Evolutionary conservation across 2,888 invertebrate species (phyloP).

Genomic region (Leptopilina myrica): DNA sequence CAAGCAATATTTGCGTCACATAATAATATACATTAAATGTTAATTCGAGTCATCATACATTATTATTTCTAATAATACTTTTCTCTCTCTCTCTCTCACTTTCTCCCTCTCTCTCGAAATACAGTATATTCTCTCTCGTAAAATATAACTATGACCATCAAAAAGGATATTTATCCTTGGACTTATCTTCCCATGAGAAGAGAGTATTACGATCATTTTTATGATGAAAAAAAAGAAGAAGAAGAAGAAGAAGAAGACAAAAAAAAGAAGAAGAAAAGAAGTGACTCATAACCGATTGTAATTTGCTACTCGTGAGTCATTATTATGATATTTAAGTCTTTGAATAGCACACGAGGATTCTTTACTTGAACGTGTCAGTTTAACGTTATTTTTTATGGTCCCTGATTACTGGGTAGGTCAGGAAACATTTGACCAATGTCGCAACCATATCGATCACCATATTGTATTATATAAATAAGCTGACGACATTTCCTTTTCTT

Average conservation of each 20-base stretch:
- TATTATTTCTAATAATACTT: slow-evolving; percentile 12
- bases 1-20: too few species aligned
- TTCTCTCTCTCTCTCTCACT: neutral
- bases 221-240: slow-evolving; percentile 13
- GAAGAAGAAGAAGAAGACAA: too few species aligned
- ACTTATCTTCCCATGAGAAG: slow-evolving; percentile 16
- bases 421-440: slow-evolving; percentile 28
- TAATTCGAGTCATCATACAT: neutral
- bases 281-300: slow-evolving; percentile 32
- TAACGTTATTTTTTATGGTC: slow-evolving; percentile 70
- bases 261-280: too few species aligned
- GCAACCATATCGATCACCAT: neutral
- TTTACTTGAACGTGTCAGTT: slow-evolving; percentile 62
- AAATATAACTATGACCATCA: slow-evolving; percentile 22
- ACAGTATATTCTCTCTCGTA: neutral
- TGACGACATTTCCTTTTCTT: slow-evolving; percentile 7
- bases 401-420: slow-evolving; percentile 69
- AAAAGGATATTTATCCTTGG: slow-evolving; percentile 20
- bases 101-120: neutral
- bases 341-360: slow-evolving; percentile 20
- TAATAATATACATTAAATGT: slow-evolving; percentile 1
- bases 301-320: slow-evolving; percentile 33
- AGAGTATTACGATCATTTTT: slow-evolving; percentile 17
- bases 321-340: slow-evolving; percentile 19
- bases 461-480: neutral